Base-by-base conservation (phyloP, 2,113 vertebrate species). In the Hyperopisus bebe region DNA sequence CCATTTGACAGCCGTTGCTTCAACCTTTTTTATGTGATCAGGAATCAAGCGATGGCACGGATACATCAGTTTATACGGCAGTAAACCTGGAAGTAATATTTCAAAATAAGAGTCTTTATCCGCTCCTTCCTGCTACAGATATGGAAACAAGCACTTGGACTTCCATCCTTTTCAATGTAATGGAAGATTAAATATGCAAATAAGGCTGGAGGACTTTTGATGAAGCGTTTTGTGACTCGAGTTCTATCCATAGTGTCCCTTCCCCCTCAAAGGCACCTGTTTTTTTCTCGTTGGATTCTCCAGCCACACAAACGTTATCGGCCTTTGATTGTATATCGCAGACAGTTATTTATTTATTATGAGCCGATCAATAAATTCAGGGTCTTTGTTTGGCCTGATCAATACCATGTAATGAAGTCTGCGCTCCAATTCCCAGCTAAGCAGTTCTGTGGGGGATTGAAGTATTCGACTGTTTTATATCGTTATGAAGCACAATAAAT, bases 321-420 rank as follows among this genome's bases (percentile, higher is more conserved):
- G 62, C 90, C 89, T 92, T 93, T 6, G 55, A 84, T 88, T 89
- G 93, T 90, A 91, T 90, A 86, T 92, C 91, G 83, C 53, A 17
- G 15, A 44, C 83, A 35, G 19, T 90, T 77, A 55, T 88, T 87
- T 89, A 91, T 90, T 88, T 90, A 53, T 90, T 93, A 86, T 90
- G 90, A 93, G 89, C 90, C 19, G 90, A 96, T 97, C 95, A 90
- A 96, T 97, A 93, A 93, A 93, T 95, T 93, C 92, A 93, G 93
- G 95, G 95, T 96, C 94, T 95, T 97, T 95, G 95, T 97, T 96
- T 94, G 94, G 93, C 89, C 88, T 93, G 95, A 97, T 98, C 97
- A 91, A 97, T 98, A 95, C 31, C 58, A 90, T 95, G 94, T 96
- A 97, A 97, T 97, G 96, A 97, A 96, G 94, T 96, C 93, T 88